A percentile compares a stretch with the other conserved stretches of the same genome.
Conservation (phyloP, 2,797 vertebrate species). For the Sebastes jordani region DNA sequence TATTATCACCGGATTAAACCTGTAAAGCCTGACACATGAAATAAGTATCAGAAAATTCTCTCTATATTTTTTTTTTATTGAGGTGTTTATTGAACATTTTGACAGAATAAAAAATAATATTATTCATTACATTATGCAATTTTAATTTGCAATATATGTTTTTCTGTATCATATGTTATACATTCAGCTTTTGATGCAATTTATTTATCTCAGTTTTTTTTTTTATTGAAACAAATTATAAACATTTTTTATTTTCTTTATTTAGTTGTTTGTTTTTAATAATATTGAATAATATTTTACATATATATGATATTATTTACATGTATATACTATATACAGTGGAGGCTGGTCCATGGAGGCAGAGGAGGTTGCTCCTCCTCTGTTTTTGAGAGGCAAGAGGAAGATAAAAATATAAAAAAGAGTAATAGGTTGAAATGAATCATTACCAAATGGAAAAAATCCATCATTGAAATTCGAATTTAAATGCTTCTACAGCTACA, state of each 20-base stretch:
- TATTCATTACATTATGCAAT: not conserved
- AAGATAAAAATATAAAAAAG: no score
- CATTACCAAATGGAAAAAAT: no score
- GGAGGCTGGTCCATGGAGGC: no score
- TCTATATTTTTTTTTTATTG: not conserved
- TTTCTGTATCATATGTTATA: no score
- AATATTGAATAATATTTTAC: not conserved
- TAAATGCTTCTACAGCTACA: no score
- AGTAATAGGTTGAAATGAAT: no score
- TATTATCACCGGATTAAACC: slow-evolving; percentile 25
- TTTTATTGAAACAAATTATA: not conserved
- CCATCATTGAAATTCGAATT: accelerated
- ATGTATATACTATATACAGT: not conserved
- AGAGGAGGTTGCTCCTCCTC: no score
- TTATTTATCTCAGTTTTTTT: no score
- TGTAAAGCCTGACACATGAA: not conserved
- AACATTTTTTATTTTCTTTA: not conserved
- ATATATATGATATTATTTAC: not conserved
- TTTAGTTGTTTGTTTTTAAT: not conserved
- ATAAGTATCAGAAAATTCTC: not conserved
- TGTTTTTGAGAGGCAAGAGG: no score
- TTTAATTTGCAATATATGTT: not conserved
- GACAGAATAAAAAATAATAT: not conserved
- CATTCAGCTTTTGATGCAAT: no score
- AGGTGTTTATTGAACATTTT: not conserved